These are phyloP conservation scores for Alexandromys fortis DNA, from an alignment of 2,113 vertebrate species.

Conservation along the genomic window DNA sequence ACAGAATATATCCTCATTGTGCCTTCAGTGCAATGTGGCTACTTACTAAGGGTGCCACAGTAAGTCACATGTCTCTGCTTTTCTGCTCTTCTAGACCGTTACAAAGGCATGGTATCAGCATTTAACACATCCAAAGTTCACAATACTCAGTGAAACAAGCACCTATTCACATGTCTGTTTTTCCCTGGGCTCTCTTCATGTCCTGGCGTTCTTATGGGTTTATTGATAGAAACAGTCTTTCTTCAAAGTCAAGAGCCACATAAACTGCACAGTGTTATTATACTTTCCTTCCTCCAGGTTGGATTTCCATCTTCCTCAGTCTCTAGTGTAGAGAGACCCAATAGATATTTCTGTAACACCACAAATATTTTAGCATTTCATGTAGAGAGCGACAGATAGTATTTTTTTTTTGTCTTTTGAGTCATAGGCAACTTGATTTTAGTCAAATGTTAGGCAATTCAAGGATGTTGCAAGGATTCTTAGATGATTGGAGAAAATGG, in stretches of 20 bases:
- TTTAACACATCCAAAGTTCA: neutral
- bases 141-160: neutral
- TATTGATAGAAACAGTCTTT: neutral
- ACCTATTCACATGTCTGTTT: neutral
- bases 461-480: neutral
- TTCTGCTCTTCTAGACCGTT: neutral
- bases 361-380: constrained; percentile 41
- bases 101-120: neutral
- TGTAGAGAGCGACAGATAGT: neutral
- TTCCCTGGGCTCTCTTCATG: constrained; percentile 5
- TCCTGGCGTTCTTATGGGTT: neutral
- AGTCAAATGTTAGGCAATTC: neutral
- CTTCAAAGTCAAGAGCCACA: neutral
- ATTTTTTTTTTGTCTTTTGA: neutral
- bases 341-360: neutral
- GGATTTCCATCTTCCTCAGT: neutral
- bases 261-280: neutral
- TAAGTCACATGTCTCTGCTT: neutral
- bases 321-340: neutral
- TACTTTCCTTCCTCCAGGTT: neutral
- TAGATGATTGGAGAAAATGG: neutral
- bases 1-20: constrained; percentile 28
- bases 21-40: neutral
- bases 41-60: neutral
- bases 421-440: constrained; percentile 11